A percentile compares a stretch with the other conserved stretches of the same genome.
These are phyloP conservation scores for Eumeta japonica DNA, from an alignment of 1,140 invertebrate genomes.

Conservation along the genomic window DNA sequence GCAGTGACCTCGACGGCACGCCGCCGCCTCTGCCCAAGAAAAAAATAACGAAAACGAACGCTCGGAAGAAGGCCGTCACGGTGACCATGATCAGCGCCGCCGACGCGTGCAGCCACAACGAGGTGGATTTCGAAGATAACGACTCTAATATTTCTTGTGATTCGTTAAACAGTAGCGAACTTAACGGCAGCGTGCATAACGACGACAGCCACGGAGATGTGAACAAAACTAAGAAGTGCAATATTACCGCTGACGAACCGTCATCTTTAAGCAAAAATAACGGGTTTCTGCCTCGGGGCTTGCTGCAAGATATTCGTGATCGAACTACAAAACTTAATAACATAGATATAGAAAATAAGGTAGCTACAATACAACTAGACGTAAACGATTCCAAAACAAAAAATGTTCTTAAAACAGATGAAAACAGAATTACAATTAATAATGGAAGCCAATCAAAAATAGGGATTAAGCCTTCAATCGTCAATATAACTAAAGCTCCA, in stretches of 20 bases:
- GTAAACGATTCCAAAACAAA: no score
- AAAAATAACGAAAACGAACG: slow-evolving; percentile 56
- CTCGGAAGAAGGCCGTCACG: slow-evolving; percentile 49
- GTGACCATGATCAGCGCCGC: slow-evolving; percentile 51
- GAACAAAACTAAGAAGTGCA: slow-evolving; percentile 45
- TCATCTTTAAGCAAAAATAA: slow-evolving; percentile 36
- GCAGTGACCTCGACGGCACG: slow-evolving; percentile 76
- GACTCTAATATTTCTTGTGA: slow-evolving; percentile 72
- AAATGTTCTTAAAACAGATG: no score
- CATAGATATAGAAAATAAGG: slow-evolving; percentile 43
- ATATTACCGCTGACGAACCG: slow-evolving; percentile 23
- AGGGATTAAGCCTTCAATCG: slow-evolving; percentile 31
- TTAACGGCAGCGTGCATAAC: slow-evolving; percentile 51
- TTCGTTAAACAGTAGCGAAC: slow-evolving; percentile 67
- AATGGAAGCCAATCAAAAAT: slow-evolving; percentile 48
- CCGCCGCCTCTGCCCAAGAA: slow-evolving; percentile 71
- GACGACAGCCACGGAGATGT: slow-evolving; percentile 48
- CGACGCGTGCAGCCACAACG: slow-evolving; percentile 52
- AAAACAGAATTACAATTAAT: no score
- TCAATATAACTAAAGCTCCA: slow-evolving; percentile 26
- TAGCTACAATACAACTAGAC: slow-evolving; percentile 37
- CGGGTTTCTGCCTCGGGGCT: slow-evolving; percentile 59
- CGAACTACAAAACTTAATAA: slow-evolving; percentile 53
- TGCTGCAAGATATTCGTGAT: slow-evolving; percentile 64
- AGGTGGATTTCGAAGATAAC: slow-evolving; percentile 66